These are phyloP conservation scores for Bembecia ichneumoniformis DNA, from an alignment of 2,888 invertebrate species.

Conservation along the genomic window DNA sequence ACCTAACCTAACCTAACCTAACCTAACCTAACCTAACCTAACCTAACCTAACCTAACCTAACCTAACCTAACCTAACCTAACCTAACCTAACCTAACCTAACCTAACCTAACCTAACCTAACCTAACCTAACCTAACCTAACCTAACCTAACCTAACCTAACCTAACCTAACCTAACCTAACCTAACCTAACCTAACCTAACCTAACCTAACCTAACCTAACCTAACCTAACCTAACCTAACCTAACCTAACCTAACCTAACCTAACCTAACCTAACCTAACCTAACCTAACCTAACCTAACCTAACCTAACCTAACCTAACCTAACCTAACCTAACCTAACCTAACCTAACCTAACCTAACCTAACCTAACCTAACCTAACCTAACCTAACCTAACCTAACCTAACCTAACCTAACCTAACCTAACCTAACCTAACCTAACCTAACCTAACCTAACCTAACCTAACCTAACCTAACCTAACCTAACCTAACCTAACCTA, in stretches of 20 bases:
- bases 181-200: constrained; percentile 10
- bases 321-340: constrained; percentile 5
- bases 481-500: constrained; percentile 1
- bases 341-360: constrained; percentile 5
- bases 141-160: constrained; percentile 11
- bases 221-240: constrained; percentile 9
- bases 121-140: constrained; percentile 15
- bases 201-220: constrained; percentile 9
- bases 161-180: constrained; percentile 10
- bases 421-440: constrained; percentile 1
- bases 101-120: constrained; percentile 14
- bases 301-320: constrained; percentile 5
- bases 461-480: constrained; percentile 1
- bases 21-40: constrained; percentile 1
- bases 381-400: constrained; percentile 1
- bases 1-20: constrained; percentile 1
- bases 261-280: constrained; percentile 11
- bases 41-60: constrained; percentile 14
- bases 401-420: constrained; percentile 1
- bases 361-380: constrained; percentile 2
- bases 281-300: constrained; percentile 8
- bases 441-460: constrained; percentile 1
- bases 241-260: constrained; percentile 11
- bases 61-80: constrained; percentile 15
- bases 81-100: constrained; percentile 15